Conservation (phyloP, 2,797 vertebrate genomes). For the Xenentodon cancila region DNA sequence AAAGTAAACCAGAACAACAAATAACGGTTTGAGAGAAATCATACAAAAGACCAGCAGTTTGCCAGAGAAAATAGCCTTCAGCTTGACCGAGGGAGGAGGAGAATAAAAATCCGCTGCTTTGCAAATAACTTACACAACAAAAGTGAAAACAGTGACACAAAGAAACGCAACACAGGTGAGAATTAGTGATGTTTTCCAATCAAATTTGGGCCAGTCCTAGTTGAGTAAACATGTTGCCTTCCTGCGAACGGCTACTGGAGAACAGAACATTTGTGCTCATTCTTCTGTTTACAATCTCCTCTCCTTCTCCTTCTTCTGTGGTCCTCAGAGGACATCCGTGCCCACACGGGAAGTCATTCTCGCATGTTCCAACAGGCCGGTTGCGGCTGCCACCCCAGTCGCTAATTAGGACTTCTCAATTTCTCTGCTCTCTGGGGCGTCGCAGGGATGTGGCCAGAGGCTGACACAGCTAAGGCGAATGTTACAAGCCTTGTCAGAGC, state of each 20-base stretch:
- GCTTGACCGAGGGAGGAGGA: too few species aligned
- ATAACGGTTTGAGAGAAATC: constrained; percentile 20
- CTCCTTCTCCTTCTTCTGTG: constrained; percentile 32
- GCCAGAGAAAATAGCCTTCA: neutral
- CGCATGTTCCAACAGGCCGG: constrained; percentile 70
- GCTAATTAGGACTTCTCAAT: constrained; percentile 71
- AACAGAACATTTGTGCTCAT: constrained; percentile 56
- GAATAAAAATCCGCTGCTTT: neutral
- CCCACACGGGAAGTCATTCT: constrained; percentile 50
- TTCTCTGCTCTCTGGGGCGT: constrained; percentile 44
- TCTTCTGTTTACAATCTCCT: constrained; percentile 60
- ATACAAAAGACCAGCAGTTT: constrained; percentile 23
- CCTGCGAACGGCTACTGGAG: constrained; percentile 36
- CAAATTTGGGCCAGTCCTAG: constrained; percentile 63
- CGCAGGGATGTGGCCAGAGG: constrained; percentile 28
- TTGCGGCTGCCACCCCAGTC: constrained; percentile 33
- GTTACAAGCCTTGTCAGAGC: neutral
- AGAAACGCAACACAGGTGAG: constrained; percentile 15
- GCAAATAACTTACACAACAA: neutral
- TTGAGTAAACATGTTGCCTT: constrained; percentile 77
- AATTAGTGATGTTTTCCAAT: constrained; percentile 50
- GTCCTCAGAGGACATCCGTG: constrained; percentile 31
- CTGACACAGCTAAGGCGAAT: constrained; percentile 11
- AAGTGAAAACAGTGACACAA: constrained; percentile 2
- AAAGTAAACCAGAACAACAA: constrained; percentile 39